Conservation (phyloP, 35 echinoderm and acorn worm genomes). For the Patiria miniata region DNA sequence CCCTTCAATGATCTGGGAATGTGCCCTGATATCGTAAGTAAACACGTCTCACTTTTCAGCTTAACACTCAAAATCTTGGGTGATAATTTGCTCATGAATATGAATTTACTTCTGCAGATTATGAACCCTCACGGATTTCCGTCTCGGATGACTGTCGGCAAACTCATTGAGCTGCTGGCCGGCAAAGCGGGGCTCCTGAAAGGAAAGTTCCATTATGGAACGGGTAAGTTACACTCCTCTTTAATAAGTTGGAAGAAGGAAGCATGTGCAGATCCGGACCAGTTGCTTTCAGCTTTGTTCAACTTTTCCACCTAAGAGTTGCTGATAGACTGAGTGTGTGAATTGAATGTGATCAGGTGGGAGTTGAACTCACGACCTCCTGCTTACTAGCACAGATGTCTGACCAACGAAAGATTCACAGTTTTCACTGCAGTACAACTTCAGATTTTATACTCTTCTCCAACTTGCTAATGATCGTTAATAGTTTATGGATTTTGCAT, state of each 20-base stretch:
- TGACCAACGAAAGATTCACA: no score
- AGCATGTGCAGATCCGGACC: no score
- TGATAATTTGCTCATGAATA: neutral
- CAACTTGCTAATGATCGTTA: neutral
- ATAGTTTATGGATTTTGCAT: neutral
- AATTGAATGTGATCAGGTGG: no score
- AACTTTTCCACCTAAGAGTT: no score
- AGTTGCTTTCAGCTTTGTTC: no score
- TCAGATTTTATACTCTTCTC: no score
- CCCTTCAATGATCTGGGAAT: conserved; percentile 95
- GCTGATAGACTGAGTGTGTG: neutral
- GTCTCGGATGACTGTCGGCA: conserved; percentile 99
- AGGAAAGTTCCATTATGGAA: conserved; percentile 98
- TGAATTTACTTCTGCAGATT: conserved; percentile 52
- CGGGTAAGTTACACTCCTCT: conserved; percentile 62
- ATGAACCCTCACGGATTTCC: conserved; percentile 99
- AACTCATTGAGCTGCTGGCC: conserved; percentile 95
- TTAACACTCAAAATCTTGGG: neutral
- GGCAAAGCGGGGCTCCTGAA: conserved; percentile 93
- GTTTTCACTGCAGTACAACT: no score
- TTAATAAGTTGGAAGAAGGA: no score
- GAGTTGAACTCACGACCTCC: no score
- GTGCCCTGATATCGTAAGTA: conserved; percentile 95
- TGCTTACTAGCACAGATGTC: no score
- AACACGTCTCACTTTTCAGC: neutral